Percentiles rank a stretch among this genome's conserved stretches.
phyloP scores from a whole-genome alignment of 2,797 vertebrate genomes.

The Myotis vivesi region DNA sequence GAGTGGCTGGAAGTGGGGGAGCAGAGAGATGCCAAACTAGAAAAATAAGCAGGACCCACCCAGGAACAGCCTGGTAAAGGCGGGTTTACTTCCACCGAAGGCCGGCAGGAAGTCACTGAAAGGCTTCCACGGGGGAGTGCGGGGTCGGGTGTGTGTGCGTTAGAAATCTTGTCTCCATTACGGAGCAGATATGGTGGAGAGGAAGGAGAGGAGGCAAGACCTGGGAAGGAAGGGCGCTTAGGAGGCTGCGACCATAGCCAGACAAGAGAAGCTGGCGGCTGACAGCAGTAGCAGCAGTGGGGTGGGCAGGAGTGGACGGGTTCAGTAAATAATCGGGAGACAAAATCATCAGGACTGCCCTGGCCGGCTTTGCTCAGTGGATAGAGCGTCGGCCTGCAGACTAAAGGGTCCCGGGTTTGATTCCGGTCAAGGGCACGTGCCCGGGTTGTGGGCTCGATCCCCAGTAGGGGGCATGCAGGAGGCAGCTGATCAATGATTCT shows the following conservation, averaged over 20 bases:
- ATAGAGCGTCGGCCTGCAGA: too few relatives aligned
- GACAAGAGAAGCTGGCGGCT: neutral
- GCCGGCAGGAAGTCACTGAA: neutral
- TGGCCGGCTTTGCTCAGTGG: too few relatives aligned
- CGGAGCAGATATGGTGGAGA: neutral
- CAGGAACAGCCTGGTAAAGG: neutral
- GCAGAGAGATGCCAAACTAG: neutral
- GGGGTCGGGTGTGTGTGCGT: neutral
- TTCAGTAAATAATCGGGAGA: fast-evolving
- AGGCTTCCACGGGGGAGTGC: neutral
- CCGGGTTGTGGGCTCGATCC: too few relatives aligned
- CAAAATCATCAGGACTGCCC: neutral
- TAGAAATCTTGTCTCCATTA: neutral
- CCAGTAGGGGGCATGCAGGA: too few relatives aligned
- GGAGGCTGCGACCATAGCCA: neutral
- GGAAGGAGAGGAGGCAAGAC: neutral
- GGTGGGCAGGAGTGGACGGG: too few relatives aligned
- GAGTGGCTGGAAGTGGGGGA: neutral
- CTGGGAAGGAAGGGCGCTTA: neutral
- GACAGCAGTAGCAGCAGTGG: neutral
- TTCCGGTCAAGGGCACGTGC: too few relatives aligned
- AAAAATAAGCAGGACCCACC: neutral
- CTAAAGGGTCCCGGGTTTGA: too few relatives aligned
- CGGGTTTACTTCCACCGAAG: neutral
- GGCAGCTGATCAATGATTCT: too few relatives aligned